phyloP scores from a whole-genome alignment of 2,113 vertebrate species.

The Nyctereutes procyonoides region DNA sequence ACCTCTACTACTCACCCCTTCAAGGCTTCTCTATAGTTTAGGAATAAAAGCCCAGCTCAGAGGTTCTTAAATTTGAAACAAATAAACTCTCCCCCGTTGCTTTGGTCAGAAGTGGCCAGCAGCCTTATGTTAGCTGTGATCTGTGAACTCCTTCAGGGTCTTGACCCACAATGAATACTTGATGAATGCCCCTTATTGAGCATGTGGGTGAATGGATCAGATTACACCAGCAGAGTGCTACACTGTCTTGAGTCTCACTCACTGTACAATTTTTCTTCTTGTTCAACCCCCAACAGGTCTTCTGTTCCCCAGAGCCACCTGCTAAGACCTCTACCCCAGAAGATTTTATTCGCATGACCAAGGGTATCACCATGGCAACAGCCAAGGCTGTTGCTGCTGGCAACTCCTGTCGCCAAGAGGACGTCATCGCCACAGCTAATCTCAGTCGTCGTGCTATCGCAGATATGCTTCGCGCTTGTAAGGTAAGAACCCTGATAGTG shows the following conservation, averaged over 20 bases:
- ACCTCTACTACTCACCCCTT: not conserved
- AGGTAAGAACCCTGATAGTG: slow-evolving; percentile 86
- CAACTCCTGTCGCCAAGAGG: slow-evolving; percentile 98
- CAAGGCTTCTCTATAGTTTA: not conserved
- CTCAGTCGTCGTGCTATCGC: slow-evolving; percentile 96
- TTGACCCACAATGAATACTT: not conserved
- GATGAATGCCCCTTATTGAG: not conserved
- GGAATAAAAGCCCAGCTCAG: slow-evolving; percentile 26
- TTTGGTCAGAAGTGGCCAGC: not conserved
- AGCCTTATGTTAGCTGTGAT: not conserved
- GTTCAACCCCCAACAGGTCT: slow-evolving; percentile 88
- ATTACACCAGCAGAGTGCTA: not conserved
- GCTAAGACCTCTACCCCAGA: slow-evolving; percentile 95
- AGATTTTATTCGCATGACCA: slow-evolving; percentile 99
- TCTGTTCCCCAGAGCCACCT: slow-evolving; percentile 93
- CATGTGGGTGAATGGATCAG: not conserved
- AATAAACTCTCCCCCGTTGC: not conserved
- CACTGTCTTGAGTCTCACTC: not conserved
- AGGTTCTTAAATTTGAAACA: slow-evolving; percentile 9
- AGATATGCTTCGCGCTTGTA: slow-evolving; percentile 98
- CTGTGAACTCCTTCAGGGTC: not conserved
- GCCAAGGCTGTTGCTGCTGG: slow-evolving; percentile 98
- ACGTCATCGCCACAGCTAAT: slow-evolving; percentile 97
- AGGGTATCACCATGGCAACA: slow-evolving; percentile 98
- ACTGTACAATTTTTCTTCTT: slow-evolving; percentile 24